Conservation (phyloP, 2,888 invertebrate species). For the Sphaerophoria rueppellii region DNA sequence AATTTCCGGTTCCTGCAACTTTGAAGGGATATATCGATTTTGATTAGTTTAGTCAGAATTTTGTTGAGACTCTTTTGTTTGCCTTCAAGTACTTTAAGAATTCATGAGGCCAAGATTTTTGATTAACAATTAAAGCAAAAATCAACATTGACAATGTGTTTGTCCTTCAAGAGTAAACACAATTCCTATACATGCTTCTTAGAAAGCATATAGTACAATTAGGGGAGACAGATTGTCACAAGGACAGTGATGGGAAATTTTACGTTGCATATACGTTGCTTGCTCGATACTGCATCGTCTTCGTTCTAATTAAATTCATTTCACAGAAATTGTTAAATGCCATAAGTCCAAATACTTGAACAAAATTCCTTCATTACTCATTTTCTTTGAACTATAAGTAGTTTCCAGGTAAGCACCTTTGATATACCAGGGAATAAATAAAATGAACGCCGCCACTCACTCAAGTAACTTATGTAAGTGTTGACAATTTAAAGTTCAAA, state of each 20-base stretch:
- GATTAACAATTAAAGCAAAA: too few species aligned
- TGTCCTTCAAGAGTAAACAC: too few species aligned
- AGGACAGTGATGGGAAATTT: too few species aligned
- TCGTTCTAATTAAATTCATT: too few species aligned
- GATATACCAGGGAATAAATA: background rate
- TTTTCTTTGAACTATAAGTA: background rate
- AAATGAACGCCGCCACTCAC: background rate
- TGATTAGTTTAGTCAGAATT: background rate
- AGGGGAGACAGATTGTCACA: too few species aligned
- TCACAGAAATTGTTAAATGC: too few species aligned
- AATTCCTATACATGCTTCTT: too few species aligned
- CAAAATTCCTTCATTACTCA: background rate
- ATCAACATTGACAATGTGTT: too few species aligned
- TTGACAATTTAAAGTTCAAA: conserved; percentile 8
- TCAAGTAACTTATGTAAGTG: conserved; percentile 19
- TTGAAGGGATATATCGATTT: background rate
- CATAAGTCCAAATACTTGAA: background rate
- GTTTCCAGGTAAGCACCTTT: background rate
- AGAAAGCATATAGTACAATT: too few species aligned
- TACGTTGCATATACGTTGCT: too few species aligned
- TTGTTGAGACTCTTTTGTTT: background rate
- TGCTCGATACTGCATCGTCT: too few species aligned
- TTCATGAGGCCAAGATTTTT: background rate
- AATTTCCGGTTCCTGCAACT: background rate
- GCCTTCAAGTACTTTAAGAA: background rate